A percentile compares a stretch with the other conserved stretches of the same genome.
Evolutionary conservation across 2,797 vertebrate species (phyloP).

Genomic region (Enteromius thamalakanensis): DNA sequence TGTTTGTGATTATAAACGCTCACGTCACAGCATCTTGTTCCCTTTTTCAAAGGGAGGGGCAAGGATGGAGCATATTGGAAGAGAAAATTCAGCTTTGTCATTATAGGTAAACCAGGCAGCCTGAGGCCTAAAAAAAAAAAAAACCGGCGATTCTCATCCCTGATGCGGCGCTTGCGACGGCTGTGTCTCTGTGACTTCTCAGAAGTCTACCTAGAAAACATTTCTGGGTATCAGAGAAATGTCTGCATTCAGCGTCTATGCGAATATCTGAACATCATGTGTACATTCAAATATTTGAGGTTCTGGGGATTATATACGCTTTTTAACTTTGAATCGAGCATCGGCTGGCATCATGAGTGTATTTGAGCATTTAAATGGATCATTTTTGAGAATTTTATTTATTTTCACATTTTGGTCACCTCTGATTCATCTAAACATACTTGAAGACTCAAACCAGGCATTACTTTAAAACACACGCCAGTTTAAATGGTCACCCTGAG

Average conservation of each 20-base stretch:
- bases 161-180: neutral
- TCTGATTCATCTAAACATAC: neutral
- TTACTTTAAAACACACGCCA: neutral
- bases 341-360: neutral
- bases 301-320: neutral
- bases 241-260: neutral
- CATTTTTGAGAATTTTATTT: neutral
- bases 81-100: constrained; percentile 44
- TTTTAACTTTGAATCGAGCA: no score
- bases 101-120: constrained; percentile 6
- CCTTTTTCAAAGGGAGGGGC: constrained; percentile 12
- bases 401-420: neutral
- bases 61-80: constrained; percentile 1
- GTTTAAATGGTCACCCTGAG: neutral
- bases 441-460: neutral
- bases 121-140: constrained; percentile 7
- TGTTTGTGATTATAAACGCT: constrained; percentile 1
- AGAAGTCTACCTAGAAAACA: neutral
- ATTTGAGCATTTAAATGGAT: neutral
- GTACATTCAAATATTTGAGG: neutral
- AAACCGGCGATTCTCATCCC: neutral
- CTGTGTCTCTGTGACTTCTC: neutral
- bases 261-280: neutral
- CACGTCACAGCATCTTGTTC: constrained; percentile 20
- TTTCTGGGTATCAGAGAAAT: neutral